Evolutionary conservation across 23 tunicate species (phyloP), one percentile per base, ranked within the genome.

Genomic region (Oikopleura albicans): DNA sequence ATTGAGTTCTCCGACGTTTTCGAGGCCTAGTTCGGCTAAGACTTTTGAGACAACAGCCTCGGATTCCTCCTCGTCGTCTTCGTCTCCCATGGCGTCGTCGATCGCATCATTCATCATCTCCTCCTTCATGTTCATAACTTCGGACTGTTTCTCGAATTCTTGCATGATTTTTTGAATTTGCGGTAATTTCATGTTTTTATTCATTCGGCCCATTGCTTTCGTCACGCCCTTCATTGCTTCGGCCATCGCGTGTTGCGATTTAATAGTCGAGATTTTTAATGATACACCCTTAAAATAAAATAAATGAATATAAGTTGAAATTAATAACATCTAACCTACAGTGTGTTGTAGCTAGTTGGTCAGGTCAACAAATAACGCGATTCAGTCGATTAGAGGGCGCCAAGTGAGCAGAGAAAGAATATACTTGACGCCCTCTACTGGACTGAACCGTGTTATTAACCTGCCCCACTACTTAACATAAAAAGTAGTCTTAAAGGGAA

Each of bases 31-130:
- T 71, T 71, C 79, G 79, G 27, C 79, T 16, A 71, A 35, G 37
- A 71, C 79, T n/a, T 71, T 71, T 2, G 28, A 22, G 79, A 71
- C 79, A 4, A 71, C 27, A 29, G 27, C 33, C 34, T 71, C 79
- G 31, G 79, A 85, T 86, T 95, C 99, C 39, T 86, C 94, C 85
- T 95, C 99, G 83, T 95, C 99, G 76, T 95, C 99, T 83, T 84
- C 88, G 39, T 89, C 99, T 76, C 87, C 99, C 99, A 95, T 91
- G 0, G 95, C 96, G 88, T 95, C 99, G 87, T 95, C 99, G 40
- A 95, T 91, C 0, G 90, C 92, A 76, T 95, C 99, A 83, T 95
- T 95, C 99, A 95, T 95, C 99, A 95, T 95, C 76, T 95, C 99
- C 38, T 86, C 84, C 66, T 95, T 95, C 99, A 95, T 95, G 84